These are phyloP conservation scores for Phaedon cochleariae DNA, from an alignment of 2,888 invertebrate genomes.

Conservation along the genomic window DNA sequence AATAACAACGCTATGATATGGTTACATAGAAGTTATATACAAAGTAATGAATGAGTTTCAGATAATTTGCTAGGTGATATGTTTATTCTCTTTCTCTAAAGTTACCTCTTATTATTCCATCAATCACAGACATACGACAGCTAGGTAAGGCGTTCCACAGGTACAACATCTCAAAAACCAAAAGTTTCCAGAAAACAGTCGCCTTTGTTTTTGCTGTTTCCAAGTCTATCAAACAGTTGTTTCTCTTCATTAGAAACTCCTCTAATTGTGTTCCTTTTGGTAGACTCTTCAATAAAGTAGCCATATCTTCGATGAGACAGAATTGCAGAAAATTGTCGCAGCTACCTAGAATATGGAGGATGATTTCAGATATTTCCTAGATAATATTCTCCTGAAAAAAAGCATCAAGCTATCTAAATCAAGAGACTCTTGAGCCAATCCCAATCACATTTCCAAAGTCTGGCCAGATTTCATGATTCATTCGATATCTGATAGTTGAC, in stretches of 20 bases:
- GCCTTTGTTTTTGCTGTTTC: constrained; percentile 45
- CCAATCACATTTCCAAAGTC: no score
- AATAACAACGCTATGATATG: no score
- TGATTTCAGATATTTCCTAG: no score
- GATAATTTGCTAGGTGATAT: not conserved
- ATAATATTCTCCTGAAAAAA: no score
- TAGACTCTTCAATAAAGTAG: not conserved
- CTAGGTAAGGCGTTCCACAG: constrained; percentile 74
- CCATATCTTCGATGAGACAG: constrained; percentile 50
- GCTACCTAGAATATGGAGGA: constrained; percentile 40
- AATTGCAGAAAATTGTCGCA: constrained; percentile 37
- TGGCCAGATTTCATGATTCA: no score
- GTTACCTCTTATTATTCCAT: constrained; percentile 13
- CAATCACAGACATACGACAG: constrained; percentile 55
- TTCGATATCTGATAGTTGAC: no score
- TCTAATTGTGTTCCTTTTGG: constrained; percentile 57
- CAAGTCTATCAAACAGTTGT: constrained; percentile 50
- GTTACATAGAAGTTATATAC: no score
- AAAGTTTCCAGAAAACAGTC: constrained; percentile 65
- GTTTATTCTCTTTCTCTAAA: not conserved
- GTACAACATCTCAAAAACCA: constrained; percentile 72
- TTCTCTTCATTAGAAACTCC: constrained; percentile 53
- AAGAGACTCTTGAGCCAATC: no score
- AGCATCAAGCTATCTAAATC: no score
- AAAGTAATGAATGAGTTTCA: no score